phyloP scores from a whole-genome alignment of 2,888 invertebrate genomes.

The Smittia sp. region DNA sequence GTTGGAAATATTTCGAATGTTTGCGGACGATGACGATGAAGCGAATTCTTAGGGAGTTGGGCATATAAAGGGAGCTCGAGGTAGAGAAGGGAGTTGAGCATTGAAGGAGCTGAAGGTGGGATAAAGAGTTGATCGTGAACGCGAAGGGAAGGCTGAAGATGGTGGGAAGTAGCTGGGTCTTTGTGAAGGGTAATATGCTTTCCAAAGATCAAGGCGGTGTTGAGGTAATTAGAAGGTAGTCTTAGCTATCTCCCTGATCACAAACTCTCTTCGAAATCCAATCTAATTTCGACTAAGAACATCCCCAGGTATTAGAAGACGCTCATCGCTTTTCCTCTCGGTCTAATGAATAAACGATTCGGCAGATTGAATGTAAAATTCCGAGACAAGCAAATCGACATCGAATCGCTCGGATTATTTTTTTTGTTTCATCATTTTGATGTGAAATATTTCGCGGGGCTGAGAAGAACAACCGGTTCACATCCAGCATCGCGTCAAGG shows the following conservation, averaged over 20 bases:
- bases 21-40: slow-evolving; percentile 23
- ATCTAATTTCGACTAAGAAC: background rate
- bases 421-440: background rate
- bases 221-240: too few species aligned
- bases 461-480: background rate
- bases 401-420: background rate
- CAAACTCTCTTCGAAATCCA: too few species aligned
- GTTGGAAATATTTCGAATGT: too few species aligned
- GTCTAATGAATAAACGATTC: background rate
- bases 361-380: background rate
- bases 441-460: background rate
- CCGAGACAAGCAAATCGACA: background rate
- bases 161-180: too few species aligned
- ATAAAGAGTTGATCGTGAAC: too few species aligned
- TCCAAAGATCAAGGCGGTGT: too few species aligned
- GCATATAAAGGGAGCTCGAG: too few species aligned
- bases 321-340: background rate
- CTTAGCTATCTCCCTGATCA: too few species aligned
- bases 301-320: background rate
- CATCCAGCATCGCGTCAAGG: background rate
- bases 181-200: too few species aligned
- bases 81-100: too few species aligned
- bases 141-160: too few species aligned
- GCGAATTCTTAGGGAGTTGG: too few species aligned
- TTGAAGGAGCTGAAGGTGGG: background rate